phyloP scores from a whole-genome alignment of 2,888 invertebrate genomes.

The Diplazon laetatorius region DNA sequence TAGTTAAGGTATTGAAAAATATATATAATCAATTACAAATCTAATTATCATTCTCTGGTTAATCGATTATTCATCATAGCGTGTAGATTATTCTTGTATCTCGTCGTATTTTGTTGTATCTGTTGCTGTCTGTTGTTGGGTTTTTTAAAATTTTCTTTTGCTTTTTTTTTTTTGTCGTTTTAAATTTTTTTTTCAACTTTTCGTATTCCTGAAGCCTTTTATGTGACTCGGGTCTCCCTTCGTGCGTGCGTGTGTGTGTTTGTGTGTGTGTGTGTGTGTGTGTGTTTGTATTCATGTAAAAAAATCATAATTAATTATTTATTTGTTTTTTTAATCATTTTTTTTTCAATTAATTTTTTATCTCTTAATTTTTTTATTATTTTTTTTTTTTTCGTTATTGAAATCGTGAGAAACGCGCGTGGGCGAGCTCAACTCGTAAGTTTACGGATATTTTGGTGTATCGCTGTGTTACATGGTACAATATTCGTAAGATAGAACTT shows the following conservation, averaged over 20 bases:
- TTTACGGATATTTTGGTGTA: constrained; percentile 55
- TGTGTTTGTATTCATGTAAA: no score
- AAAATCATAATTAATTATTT: no score
- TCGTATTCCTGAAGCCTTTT: constrained; percentile 11
- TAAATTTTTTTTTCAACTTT: constrained; percentile 13
- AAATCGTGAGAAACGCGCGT: not conserved
- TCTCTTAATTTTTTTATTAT: constrained; percentile 7
- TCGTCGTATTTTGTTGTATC: constrained; percentile 57
- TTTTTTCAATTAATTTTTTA: not conserved
- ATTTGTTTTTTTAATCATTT: constrained; percentile 14
- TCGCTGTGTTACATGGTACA: constrained; percentile 45
- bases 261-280: constrained; percentile 8
- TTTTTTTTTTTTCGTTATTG: no score
- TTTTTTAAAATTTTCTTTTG: constrained; percentile 15
- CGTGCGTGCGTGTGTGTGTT: not conserved
- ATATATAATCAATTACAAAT: constrained; percentile 82
- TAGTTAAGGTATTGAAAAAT: constrained; percentile 83
- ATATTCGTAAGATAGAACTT: constrained; percentile 54
- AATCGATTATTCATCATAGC: constrained; percentile 74
- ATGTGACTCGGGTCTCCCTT: not conserved
- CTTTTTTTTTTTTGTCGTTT: constrained; percentile 8
- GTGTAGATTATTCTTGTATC: constrained; percentile 69
- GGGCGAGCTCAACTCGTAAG: constrained; percentile 14
- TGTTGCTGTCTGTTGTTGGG: constrained; percentile 8
- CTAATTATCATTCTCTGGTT: constrained; percentile 78